These are phyloP conservation scores for Hoplostethus atlanticus DNA, from an alignment of 2,797 vertebrate genomes.

Conservation along the genomic window DNA sequence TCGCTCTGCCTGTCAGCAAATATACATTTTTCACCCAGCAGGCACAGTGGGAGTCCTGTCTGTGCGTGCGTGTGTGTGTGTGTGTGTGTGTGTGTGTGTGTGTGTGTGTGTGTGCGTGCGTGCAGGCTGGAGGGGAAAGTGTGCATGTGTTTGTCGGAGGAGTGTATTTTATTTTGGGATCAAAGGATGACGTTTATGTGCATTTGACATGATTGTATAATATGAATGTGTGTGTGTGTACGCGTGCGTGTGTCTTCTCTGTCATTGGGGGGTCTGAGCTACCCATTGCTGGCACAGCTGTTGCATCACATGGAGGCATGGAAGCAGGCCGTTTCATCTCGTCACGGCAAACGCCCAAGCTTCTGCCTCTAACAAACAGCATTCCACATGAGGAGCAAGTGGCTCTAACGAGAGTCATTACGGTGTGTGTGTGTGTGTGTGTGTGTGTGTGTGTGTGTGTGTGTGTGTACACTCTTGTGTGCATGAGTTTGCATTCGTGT, in stretches of 20 bases:
- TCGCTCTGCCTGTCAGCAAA: slow-evolving; percentile 91
- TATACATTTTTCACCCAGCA: slow-evolving; percentile 93
- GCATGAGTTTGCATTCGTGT: not conserved
- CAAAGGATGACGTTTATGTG: slow-evolving; percentile 23
- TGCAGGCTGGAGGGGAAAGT: slow-evolving; percentile 26
- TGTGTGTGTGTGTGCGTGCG: no score
- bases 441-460: not conserved
- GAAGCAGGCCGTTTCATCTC: slow-evolving; percentile 47
- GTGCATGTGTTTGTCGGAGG: slow-evolving; percentile 36
- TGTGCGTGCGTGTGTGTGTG: slow-evolving; percentile 27
- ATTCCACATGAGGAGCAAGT: slow-evolving; percentile 60
- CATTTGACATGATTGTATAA: slow-evolving; percentile 26
- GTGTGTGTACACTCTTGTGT: not conserved
- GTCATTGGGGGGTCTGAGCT: slow-evolving; percentile 2
- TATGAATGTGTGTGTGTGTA: slow-evolving; percentile 1
- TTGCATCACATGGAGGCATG: slow-evolving; percentile 49
- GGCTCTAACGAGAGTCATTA: slow-evolving; percentile 59
- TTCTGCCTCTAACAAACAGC: slow-evolving; percentile 54
- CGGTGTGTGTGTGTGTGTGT: slow-evolving; percentile 8
- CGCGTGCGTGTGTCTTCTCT: slow-evolving; percentile 6
- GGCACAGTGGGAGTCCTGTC: slow-evolving; percentile 84
- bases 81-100: slow-evolving; percentile 26
- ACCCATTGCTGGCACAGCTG: slow-evolving; percentile 49
- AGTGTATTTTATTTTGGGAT: slow-evolving; percentile 20
- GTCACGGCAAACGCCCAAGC: slow-evolving; percentile 39